These are phyloP conservation scores for Grammomys surdaster DNA, from an alignment of 2,113 vertebrate species.

Conservation along the genomic window DNA sequence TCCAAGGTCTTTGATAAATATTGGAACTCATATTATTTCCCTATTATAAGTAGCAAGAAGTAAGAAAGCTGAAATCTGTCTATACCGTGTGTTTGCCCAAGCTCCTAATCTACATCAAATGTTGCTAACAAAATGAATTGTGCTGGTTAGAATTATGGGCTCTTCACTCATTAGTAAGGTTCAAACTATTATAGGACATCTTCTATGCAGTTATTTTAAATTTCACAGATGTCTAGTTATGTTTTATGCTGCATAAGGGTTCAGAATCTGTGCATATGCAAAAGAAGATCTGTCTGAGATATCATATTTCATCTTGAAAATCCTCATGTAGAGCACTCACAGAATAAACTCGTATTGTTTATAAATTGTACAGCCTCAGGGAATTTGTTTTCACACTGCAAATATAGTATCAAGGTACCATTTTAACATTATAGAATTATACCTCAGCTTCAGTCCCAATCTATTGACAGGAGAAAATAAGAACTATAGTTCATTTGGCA, in stretches of 20 bases:
- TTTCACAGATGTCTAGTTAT: neutral
- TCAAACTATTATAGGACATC: neutral
- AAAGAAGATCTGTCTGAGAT: neutral
- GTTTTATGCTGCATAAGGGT: neutral
- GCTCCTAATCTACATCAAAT: neutral
- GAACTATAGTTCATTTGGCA: neutral
- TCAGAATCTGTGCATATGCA: too few relatives aligned
- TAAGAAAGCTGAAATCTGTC: neutral
- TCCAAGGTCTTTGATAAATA: neutral
- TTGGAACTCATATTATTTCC: neutral
- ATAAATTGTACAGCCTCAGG: neutral
- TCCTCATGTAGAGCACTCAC: neutral
- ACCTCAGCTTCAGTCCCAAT: neutral
- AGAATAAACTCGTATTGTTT: neutral
- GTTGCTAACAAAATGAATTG: neutral
- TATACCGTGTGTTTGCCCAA: fast-evolving
- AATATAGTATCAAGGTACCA: neutral
- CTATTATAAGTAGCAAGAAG: neutral
- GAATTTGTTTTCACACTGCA: neutral
- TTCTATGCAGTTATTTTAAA: neutral
- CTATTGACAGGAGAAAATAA: neutral
- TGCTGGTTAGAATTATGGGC: too few relatives aligned
- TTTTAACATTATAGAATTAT: neutral
- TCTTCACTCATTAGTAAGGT: neutral
- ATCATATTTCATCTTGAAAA: neutral